Base-by-base conservation (phyloP, 92 coral and sea anemone species). In the Zoanthus solanderi region DNA sequence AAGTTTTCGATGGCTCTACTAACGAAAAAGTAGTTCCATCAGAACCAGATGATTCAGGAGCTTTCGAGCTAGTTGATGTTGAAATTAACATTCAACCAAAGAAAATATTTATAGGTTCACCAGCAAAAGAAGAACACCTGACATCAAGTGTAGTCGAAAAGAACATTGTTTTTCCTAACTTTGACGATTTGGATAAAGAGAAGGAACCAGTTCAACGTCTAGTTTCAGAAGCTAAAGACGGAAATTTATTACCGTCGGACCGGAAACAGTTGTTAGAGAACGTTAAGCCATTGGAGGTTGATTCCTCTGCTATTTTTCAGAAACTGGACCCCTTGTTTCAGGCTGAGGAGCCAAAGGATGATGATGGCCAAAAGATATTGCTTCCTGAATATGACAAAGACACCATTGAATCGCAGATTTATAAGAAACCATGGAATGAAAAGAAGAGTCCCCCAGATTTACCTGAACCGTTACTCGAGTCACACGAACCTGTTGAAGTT, bases 281-380 rank as follows among this genome's bases (percentile, higher is more conserved):
- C 63, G 18, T 6, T 29, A 84, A 89, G 17, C 54, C 53, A 23
- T 56, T 29, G 9, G 56, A 78, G 30, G 18, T 58, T 4, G 71
- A 65, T 30, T 73, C 23, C 14, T 15, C 75, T 5, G 78, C 83
- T 2, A 90, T 75, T 6, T 89, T 89, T 50, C 67, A 92, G 57
- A 89, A 83, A 52, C 90, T 85, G 0, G 92, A 89, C 12, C 92
- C 90, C 12, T 72, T 92, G 14, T 90, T 16, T 42, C 89, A 89
- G 16, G 83, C 83, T 45, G 63, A 76, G 54, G 34, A 15, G 13
- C 31, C 34, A 44, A 72, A 0, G 4, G 11, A 37, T 18, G 18
- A 34, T 72, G 23, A 23, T 23, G 78, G n/a, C 31, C 45, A 47
- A 75, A 23, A 75, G n/a, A 23, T 75, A 12, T 12, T 45, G 45